Base-by-base conservation (phyloP, 2,797 vertebrate genomes). In the Siniperca undulata region DNA sequence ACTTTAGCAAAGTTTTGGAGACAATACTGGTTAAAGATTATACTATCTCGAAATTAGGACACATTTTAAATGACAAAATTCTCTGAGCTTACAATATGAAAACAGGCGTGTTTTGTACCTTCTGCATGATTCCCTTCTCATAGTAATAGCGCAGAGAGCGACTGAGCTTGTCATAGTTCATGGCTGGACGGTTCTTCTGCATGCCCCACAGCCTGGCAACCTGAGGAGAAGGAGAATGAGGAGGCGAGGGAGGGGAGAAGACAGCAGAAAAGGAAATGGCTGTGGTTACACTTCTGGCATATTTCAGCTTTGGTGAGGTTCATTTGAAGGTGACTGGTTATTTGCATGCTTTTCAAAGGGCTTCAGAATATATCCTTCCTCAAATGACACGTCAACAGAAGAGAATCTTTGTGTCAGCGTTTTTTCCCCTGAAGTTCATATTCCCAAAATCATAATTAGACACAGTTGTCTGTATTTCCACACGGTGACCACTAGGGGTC, bases 81-180 rank as follows among this genome's bases (percentile, higher is more conserved):
- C 8, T 56, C 59, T 20, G 30, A 20, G 30, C 5, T 30, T 7
- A 36, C 19, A 17, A 0, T 13, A 19, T 55, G 4, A 16, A 19
- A 2, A 13, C 19, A 1, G 12, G 6, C 34, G 16, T 7, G 17
- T 70, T 65, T 58, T 38, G 19, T 92, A 99, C 98, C 97, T 99
- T 99, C 94, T 99, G 98, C 98, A 99, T 99, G 93, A 99, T 99
- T 94, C 98, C 98, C 85, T 99, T 99, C 94, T 99, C 98, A 0
- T 99, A 99, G 73, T 99, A 99, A 82, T 99, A 99, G 86, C 98
- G 97, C 83, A 99, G 97, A 0, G 98, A 99, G 48, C 98, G 97
- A 78, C 98, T 99, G 92, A 99, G 95, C 93, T 99, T 99, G 97
- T 99, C 98, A 0, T 99, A 99, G 93, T 99, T 99, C 98, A 99